phyloP scores from a whole-genome alignment of 2,888 invertebrate species.

The Cerastis leucographa region DNA sequence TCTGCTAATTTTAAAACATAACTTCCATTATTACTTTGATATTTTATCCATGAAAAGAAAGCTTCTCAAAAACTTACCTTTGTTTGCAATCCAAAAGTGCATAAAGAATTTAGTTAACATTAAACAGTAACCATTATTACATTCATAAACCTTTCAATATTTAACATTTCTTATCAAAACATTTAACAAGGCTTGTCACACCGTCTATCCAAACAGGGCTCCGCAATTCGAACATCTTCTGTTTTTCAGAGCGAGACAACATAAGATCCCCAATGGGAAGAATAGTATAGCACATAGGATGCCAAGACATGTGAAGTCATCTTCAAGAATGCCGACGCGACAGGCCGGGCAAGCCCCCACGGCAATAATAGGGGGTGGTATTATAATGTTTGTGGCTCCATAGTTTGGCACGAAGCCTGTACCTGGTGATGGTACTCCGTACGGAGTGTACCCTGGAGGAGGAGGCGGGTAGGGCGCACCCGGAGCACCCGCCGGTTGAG shows the following conservation, averaged over 20 bases:
- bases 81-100: not conserved
- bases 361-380: conserved; percentile 94
- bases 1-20: conserved; percentile 40
- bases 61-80: not conserved
- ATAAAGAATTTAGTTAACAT: conserved; percentile 48
- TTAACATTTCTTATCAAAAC: conserved; percentile 66
- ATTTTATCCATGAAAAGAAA: not conserved
- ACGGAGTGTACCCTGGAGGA: conserved; percentile 91
- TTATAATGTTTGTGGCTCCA: conserved; percentile 91
- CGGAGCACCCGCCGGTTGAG: conserved; percentile 61
- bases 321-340: conserved; percentile 96
- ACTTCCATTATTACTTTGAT: not conserved
- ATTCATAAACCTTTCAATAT: conserved; percentile 67
- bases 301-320: conserved; percentile 96
- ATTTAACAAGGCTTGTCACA: conserved; percentile 58
- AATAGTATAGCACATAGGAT: conserved; percentile 95
- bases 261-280: conserved; percentile 96
- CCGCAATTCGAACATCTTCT: conserved; percentile 97
- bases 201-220: conserved; percentile 93
- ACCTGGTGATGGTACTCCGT: conserved; percentile 78
- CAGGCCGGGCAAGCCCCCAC: conserved; percentile 97
- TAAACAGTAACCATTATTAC: conserved; percentile 62
- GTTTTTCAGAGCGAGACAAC: conserved; percentile 96
- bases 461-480: conserved; percentile 85
- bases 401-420: conserved; percentile 91